Base-by-base conservation (phyloP, 2,113 vertebrate species). In the Ctenodactylus gundi region DNA sequence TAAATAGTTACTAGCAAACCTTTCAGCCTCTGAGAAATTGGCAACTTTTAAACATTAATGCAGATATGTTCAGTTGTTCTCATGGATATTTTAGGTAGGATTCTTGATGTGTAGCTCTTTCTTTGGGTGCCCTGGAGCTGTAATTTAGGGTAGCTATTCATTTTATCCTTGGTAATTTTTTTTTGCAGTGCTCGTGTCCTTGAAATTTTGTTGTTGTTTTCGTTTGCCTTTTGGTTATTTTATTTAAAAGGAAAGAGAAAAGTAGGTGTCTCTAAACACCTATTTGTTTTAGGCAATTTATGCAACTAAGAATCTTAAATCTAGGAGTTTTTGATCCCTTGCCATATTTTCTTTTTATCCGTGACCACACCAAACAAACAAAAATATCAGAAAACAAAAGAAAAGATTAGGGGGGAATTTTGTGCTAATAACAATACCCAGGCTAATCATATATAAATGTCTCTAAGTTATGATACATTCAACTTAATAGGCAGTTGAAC, bases 131-230 rank as follows among this genome's bases (percentile, higher is more conserved):
- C 62, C 51, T 76, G 7, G 6, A 86, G 21, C 23, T 31, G 29
- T 93, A 41, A 73, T 90, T 94, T 81, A 51, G 7, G 21, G 55
- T 57, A 88, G 21, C 29, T 36, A 27, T 62, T 53, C 27, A 53
- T 80, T 96, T 83, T 39, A 8, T 93, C 73, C 64, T 86, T 49
- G 72, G 41, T 93, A 39, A 55, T 93, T 93, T 92, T 93, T 92
- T 85, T 58, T 72, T 77, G 53, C 93, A 87, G 80, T 89, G 67
- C 41, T 75, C 75, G 0, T 15, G 57, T 67, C 25, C 20, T 65
- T 77, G 25, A 67, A 57, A 12, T 73, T 31, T 78, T 67, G 51
- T 31, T 68, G 13, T 85, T 53, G 55, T 36, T 57, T 68, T 23
- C 39, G 53, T 57, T n/a, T 72, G 31, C 18, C 58, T 89, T 76